These are phyloP conservation scores for Brachionus sp. DNA, from an alignment of 1,140 invertebrate species.

Conservation along the genomic window DNA sequence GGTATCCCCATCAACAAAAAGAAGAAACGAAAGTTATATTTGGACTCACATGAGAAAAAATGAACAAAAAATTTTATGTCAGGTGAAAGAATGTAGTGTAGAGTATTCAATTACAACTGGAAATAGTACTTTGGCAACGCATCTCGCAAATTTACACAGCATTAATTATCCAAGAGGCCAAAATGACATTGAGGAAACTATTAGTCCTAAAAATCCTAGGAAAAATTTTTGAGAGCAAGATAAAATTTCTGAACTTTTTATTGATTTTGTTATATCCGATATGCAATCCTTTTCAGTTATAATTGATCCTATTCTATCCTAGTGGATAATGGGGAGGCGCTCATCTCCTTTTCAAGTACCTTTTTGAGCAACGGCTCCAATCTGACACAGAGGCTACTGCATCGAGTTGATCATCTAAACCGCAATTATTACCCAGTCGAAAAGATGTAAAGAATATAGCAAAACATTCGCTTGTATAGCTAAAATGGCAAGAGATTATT, in stretches of 20 bases:
- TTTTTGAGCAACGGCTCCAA: too few relatives aligned
- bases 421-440: too few relatives aligned
- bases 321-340: too few relatives aligned
- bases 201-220: conserved; percentile 7
- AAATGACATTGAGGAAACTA: background rate
- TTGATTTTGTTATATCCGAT: conserved; percentile 7
- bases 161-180: background rate
- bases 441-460: too few relatives aligned
- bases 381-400: too few relatives aligned
- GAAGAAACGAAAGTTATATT: background rate
- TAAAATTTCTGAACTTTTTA: background rate
- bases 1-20: background rate
- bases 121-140: background rate
- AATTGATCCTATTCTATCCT: too few relatives aligned
- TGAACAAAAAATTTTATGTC: background rate
- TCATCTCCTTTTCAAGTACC: too few relatives aligned
- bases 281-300: background rate
- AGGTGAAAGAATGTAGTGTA: background rate
- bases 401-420: too few relatives aligned
- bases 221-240: background rate
- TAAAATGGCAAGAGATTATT: too few relatives aligned
- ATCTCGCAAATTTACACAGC: background rate
- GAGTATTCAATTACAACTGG: background rate
- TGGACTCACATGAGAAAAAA: background rate
- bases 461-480: background rate